These are phyloP conservation scores for Ormyrus labotus DNA, from an alignment of 2,888 invertebrate genomes.

Conservation along the genomic window DNA sequence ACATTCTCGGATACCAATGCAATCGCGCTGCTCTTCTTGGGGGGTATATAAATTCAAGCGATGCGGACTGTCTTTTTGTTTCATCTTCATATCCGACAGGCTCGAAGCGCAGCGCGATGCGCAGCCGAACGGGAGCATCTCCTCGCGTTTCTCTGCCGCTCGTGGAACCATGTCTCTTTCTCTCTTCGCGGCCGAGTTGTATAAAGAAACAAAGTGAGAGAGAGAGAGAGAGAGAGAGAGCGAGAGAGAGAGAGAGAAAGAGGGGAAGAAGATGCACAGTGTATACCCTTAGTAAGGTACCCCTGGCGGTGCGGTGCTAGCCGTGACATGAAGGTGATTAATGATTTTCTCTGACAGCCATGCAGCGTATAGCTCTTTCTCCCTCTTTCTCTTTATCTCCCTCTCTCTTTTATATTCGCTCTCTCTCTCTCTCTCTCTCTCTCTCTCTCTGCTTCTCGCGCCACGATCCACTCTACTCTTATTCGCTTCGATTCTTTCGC, in stretches of 20 bases:
- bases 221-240: slow-evolving; percentile 17
- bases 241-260: neutral
- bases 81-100: slow-evolving; percentile 53
- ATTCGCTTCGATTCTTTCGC: slow-evolving; percentile 55
- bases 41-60: slow-evolving; percentile 55
- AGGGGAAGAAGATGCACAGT: slow-evolving; percentile 49
- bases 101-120: slow-evolving; percentile 53
- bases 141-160: slow-evolving; percentile 44
- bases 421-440: slow-evolving; percentile 18
- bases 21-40: slow-evolving; percentile 46
- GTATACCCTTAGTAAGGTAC: slow-evolving; percentile 73
- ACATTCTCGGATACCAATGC: slow-evolving; percentile 27
- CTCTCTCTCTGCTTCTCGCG: slow-evolving; percentile 14
- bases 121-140: slow-evolving; percentile 58
- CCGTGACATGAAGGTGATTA: slow-evolving; percentile 75
- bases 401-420: slow-evolving; percentile 4
- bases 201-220: slow-evolving; percentile 43
- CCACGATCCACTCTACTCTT: slow-evolving; percentile 59
- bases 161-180: slow-evolving; percentile 58
- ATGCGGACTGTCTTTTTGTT: slow-evolving; percentile 41
- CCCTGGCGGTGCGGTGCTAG: slow-evolving; percentile 74
- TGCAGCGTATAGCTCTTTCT: slow-evolving; percentile 46
- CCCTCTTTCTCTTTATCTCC: slow-evolving; percentile 22
- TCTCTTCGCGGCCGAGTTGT: slow-evolving; percentile 22
- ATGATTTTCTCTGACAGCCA: slow-evolving; percentile 73